phyloP scores from a whole-genome alignment of 2,113 vertebrate genomes.

The Megalops atlanticus region DNA sequence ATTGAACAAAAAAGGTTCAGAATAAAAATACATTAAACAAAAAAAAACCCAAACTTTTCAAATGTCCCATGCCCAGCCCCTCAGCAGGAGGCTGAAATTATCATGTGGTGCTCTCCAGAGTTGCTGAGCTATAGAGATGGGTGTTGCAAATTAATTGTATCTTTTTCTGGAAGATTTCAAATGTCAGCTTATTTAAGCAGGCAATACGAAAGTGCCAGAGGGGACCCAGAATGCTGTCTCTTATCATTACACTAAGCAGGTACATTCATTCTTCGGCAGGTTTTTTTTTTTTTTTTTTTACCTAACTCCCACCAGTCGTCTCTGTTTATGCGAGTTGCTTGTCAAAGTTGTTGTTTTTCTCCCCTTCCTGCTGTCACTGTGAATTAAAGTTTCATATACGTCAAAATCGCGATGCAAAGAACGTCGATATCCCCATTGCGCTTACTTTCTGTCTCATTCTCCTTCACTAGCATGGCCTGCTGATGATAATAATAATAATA shows the following conservation, averaged over 20 bases:
- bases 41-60: constrained; percentile 14
- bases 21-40: background rate
- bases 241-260: constrained; percentile 43
- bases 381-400: constrained; percentile 36
- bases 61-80: constrained; percentile 29
- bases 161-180: constrained; percentile 46
- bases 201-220: constrained; percentile 49
- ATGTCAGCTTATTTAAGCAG: constrained; percentile 53
- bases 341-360: constrained; percentile 35
- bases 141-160: constrained; percentile 50
- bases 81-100: constrained; percentile 31
- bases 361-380: constrained; percentile 30
- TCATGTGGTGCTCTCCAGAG: constrained; percentile 23
- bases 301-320: constrained; percentile 27
- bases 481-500: background rate
- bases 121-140: constrained; percentile 44
- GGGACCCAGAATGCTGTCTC: constrained; percentile 40
- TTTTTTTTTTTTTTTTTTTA: no score
- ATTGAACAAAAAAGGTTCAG: no score
- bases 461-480: background rate
- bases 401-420: constrained; percentile 40
- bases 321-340: constrained; percentile 25
- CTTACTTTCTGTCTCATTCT: constrained; percentile 27
- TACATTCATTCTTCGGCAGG: constrained; percentile 33
- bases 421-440: constrained; percentile 33